These are phyloP conservation scores for Acanthornis magna DNA, from an alignment of 2,797 vertebrate species.

Conservation along the genomic window DNA sequence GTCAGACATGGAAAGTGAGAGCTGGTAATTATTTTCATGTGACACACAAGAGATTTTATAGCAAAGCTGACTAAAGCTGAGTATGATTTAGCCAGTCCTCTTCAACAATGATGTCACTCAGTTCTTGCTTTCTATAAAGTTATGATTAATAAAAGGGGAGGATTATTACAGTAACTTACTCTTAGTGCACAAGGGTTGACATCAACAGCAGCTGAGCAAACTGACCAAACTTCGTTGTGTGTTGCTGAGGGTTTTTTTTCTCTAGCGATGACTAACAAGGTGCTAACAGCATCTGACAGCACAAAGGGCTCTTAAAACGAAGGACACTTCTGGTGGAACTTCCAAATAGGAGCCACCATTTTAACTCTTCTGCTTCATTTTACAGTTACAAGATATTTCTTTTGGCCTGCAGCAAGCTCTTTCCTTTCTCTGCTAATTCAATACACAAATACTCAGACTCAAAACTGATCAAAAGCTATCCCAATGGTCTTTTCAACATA, in stretches of 20 bases:
- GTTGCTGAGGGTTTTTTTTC: constrained; percentile 41
- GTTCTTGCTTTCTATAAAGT: constrained; percentile 73
- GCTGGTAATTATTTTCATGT: constrained; percentile 73
- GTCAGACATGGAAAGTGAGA: constrained; percentile 69
- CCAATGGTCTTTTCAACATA: background rate
- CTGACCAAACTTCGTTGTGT: constrained; percentile 69
- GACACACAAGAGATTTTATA: constrained; percentile 69
- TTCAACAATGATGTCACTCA: constrained; percentile 73
- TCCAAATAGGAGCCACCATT: constrained; percentile 43
- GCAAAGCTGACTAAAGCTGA: constrained; percentile 75
- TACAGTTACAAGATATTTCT: constrained; percentile 16
- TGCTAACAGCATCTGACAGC: constrained; percentile 67
- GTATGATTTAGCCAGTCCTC: constrained; percentile 70
- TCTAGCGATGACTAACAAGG: constrained; percentile 73
- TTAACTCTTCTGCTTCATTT: constrained; percentile 52
- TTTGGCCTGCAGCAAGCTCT: background rate
- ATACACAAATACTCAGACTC: accelerated
- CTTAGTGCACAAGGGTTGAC: constrained; percentile 73
- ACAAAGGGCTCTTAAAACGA: constrained; percentile 72
- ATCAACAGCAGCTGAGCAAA: constrained; percentile 82
- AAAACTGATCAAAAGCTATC: background rate
- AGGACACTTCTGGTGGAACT: constrained; percentile 37
- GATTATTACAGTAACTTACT: constrained; percentile 80
- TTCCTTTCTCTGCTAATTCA: constrained; percentile 18
- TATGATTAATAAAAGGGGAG: constrained; percentile 78